Evolutionary conservation across 2,797 vertebrate species (phyloP).

Genomic region (Microctenopoma lineatum): DNA sequence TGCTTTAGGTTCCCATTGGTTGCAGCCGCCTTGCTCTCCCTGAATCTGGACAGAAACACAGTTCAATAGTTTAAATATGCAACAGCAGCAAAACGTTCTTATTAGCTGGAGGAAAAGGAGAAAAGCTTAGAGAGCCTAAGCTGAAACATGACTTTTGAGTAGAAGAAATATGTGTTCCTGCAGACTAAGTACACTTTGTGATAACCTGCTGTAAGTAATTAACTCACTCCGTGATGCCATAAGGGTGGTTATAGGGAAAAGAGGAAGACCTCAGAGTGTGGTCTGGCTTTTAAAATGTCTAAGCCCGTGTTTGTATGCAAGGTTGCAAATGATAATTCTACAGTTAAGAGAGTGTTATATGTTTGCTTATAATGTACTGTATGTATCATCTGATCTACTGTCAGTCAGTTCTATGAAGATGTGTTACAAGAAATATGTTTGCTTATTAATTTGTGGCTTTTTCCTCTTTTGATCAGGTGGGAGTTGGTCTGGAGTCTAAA

Average conservation of each 20-base stretch:
- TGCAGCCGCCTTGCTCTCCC: neutral
- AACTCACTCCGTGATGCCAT: neutral
- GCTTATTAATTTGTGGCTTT: neutral
- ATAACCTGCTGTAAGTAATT: neutral
- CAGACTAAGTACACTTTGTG: conserved; percentile 1
- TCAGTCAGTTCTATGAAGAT: neutral
- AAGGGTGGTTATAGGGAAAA: neutral
- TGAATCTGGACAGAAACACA: too few species aligned
- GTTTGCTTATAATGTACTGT: neutral
- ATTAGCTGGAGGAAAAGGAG: too few species aligned
- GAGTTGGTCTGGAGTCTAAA: conserved; percentile 94
- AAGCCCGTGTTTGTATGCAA: too few species aligned
- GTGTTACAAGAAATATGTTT: neutral
- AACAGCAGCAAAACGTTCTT: neutral
- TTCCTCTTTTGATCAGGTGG: conserved; percentile 80
- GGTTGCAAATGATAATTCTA: neutral
- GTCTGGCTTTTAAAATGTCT: too few species aligned
- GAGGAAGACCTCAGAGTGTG: neutral
- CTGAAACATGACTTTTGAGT: neutral
- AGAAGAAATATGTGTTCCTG: neutral
- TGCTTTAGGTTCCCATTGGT: neutral
- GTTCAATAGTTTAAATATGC: neutral
- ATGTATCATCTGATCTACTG: neutral
- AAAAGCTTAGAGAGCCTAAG: neutral
- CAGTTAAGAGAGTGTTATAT: neutral